A percentile compares a stretch with the other conserved stretches of the same genome.
These are phyloP conservation scores for Callosobruchus maculatus DNA, from an alignment of 2,888 invertebrate genomes.

Conservation along the genomic window DNA sequence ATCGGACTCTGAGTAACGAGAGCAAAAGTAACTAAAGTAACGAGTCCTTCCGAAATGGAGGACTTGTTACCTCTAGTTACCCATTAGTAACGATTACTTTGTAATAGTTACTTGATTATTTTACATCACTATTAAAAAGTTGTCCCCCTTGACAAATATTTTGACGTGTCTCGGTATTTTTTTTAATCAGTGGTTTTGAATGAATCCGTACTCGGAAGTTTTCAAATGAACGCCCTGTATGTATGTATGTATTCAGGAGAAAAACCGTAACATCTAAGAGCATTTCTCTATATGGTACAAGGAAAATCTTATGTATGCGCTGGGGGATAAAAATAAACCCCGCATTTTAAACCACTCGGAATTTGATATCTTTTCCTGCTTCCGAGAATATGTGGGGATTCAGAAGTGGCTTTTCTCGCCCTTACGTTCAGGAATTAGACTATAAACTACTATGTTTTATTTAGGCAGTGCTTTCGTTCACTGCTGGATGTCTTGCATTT, in stretches of 20 bases:
- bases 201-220: too few relatives aligned
- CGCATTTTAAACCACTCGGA: background rate
- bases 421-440: background rate
- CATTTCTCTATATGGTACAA: background rate
- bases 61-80: too few relatives aligned
- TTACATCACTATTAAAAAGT: too few relatives aligned
- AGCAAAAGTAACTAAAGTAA: too few relatives aligned
- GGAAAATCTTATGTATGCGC: background rate
- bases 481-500: background rate
- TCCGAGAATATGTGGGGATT: background rate
- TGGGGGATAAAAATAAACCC: background rate
- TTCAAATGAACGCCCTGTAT: too few relatives aligned
- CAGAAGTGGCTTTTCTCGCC: background rate
- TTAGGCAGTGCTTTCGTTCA: background rate
- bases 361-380: background rate
- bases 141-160: too few relatives aligned
- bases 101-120: too few relatives aligned
- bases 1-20: too few relatives aligned
- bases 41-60: too few relatives aligned
- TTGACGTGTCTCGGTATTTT: too few relatives aligned
- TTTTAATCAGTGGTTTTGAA: too few relatives aligned
- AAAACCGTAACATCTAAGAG: background rate
- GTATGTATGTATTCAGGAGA: background rate
- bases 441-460: background rate
- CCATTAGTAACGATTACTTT: too few relatives aligned